Base-by-base conservation (phyloP, 2,888 invertebrate genomes). In the Mylabris sibirica region DNA sequence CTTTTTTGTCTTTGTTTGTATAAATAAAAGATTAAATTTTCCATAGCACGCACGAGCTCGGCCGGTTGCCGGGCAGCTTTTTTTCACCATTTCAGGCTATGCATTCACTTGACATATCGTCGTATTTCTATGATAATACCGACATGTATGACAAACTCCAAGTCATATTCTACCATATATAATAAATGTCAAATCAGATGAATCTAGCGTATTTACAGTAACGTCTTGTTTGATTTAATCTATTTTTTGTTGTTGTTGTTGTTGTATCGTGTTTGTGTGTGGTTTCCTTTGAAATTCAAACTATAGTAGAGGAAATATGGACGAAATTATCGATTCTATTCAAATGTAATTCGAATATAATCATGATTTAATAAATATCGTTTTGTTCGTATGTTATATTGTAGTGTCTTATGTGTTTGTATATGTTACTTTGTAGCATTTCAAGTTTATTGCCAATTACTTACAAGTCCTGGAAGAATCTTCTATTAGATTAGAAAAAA, bases 111-210 rank as follows among this genome's bases (percentile, higher is more conserved):
- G 75, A 77, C 71, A 66, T 74, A 77, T 74, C 68, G 73, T 73
- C 73, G 72, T 75, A 79, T 77, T 76, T 72, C 73, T 73, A 77
- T 79, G 76, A 75, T 76, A 79, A 76, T 78, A 66, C 76, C 70
- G 75, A 75, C 76, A 74, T 76, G 76, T 78, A 79, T 78, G 76
- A 80, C 78, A 78, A 78, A 77, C 79, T 73, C 75, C 75, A 70
- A 73, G 72, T 75, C 74, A 71, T 72, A 72, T 66, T 64, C 72
- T 68, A 70, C 49, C 49, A 11, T 49, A 20, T 49, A 49, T 11
- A 6, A 78, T 78, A 78, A 78, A 78, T 75, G 77, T 78, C 75
- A 73, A 64, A 65, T 64, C 65, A 59, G 72, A 74, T 74, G 67
- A 70, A 73, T 74, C 74, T 71, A 49, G 9, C 49, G 74, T 67